Evolutionary conservation across 2,797 vertebrate species (phyloP).

Genomic region (Squalus acanthias): DNA sequence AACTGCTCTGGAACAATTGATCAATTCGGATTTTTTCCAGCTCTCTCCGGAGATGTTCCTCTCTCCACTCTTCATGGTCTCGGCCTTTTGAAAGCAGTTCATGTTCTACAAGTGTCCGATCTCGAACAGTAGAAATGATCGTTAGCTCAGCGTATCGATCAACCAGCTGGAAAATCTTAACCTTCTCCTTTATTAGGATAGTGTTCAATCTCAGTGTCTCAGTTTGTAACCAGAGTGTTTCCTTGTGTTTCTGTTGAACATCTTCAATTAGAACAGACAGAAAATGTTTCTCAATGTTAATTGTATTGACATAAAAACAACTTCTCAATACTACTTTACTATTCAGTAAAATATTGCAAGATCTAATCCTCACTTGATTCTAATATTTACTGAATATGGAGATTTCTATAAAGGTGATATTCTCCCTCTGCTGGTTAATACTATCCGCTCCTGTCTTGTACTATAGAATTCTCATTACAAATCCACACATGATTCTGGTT

Average conservation of each 20-base stretch:
- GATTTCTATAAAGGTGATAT: too few relatives aligned
- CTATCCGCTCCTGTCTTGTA: too few relatives aligned
- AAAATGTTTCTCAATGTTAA: neutral
- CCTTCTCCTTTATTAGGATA: neutral
- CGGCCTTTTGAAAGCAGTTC: conserved; percentile 33
- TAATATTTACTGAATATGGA: too few relatives aligned
- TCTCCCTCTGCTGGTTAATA: too few relatives aligned
- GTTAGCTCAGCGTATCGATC: conserved; percentile 40
- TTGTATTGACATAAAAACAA: neutral
- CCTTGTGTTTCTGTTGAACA: neutral
- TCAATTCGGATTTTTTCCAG: conserved; percentile 23
- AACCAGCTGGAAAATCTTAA: neutral
- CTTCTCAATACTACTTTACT: too few relatives aligned
- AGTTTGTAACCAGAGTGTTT: neutral
- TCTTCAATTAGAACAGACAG: neutral
- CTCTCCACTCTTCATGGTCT: conserved; percentile 34
- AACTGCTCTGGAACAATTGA: conserved; percentile 43
- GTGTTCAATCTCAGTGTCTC: neutral
- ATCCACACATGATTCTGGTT: too few relatives aligned
- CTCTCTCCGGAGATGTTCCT: conserved; percentile 17
- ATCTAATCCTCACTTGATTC: too few relatives aligned
- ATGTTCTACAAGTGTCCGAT: conserved; percentile 31
- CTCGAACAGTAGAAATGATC: neutral
- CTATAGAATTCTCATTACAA: too few relatives aligned
- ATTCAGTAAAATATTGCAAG: too few relatives aligned